Evolutionary conservation across 2,888 invertebrate species (phyloP).

Genomic region (Brachyopa scutellaris): DNA sequence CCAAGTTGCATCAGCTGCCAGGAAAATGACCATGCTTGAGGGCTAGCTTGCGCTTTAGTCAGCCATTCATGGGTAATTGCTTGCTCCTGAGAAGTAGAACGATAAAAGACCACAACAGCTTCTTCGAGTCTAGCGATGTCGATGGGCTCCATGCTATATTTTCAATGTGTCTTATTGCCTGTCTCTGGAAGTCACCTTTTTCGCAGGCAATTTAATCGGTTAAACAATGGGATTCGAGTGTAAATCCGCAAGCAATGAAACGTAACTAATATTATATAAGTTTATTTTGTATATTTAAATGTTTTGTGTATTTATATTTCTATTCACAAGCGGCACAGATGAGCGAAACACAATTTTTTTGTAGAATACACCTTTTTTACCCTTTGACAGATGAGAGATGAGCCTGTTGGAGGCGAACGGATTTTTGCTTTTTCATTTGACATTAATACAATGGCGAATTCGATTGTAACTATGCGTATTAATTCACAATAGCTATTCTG

Average conservation of each 20-base stretch:
- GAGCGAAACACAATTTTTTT: slow-evolving; percentile 30
- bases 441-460: slow-evolving; percentile 38
- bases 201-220: slow-evolving; percentile 17
- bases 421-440: slow-evolving; percentile 23
- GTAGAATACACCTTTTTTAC: slow-evolving; percentile 70
- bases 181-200: slow-evolving; percentile 24
- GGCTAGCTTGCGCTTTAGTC: slow-evolving; percentile 91
- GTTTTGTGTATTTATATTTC: slow-evolving; percentile 26
- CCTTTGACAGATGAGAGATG: slow-evolving; percentile 64
- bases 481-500: slow-evolving; percentile 20
- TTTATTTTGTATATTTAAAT: slow-evolving; percentile 6
- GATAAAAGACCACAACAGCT: slow-evolving; percentile 81
- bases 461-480: background rate
- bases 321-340: slow-evolving; percentile 52
- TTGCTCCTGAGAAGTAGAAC: slow-evolving; percentile 84
- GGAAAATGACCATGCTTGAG: slow-evolving; percentile 95
- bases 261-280: background rate
- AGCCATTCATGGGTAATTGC: slow-evolving; percentile 93
- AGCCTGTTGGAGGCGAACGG: slow-evolving; percentile 63
- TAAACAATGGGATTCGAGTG: background rate
- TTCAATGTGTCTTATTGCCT: slow-evolving; percentile 24
- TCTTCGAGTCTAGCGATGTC: slow-evolving; percentile 80
- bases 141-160: slow-evolving; percentile 77
- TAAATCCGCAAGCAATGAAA: slow-evolving; percentile 7
- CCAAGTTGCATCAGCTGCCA: slow-evolving; percentile 93